Evolutionary conservation across 2,888 invertebrate species (phyloP).

Genomic region (Acrobasis repandana): DNA sequence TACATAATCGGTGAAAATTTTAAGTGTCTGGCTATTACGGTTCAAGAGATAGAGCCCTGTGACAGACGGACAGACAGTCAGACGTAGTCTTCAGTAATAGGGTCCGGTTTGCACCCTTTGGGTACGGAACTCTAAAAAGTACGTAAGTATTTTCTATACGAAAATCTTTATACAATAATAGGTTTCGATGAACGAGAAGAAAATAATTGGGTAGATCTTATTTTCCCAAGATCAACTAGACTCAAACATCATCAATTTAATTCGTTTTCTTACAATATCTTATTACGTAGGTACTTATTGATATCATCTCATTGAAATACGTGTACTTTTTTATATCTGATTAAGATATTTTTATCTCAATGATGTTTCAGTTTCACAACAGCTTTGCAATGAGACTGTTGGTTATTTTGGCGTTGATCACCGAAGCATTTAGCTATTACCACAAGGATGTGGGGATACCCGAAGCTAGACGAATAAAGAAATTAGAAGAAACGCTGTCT

Average conservation of each 20-base stretch:
- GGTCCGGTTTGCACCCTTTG: no score
- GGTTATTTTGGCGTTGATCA: slow-evolving; percentile 9
- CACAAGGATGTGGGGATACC: slow-evolving; percentile 28
- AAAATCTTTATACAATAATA: no score
- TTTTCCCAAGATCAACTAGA: background rate
- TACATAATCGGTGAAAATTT: no score
- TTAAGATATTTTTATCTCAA: background rate
- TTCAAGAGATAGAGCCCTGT: no score
- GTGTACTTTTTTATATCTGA: slow-evolving; percentile 10
- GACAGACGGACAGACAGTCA: no score
- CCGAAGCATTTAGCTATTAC: slow-evolving; percentile 19
- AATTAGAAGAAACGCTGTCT: slow-evolving; percentile 11
- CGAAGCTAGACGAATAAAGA: slow-evolving; percentile 24
- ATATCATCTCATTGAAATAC: slow-evolving; percentile 1
- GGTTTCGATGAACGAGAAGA: background rate
- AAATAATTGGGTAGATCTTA: background rate
- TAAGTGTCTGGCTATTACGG: no score
- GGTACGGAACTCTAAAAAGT: no score
- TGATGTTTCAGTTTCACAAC: slow-evolving; percentile 1
- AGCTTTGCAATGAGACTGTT: slow-evolving; percentile 24
- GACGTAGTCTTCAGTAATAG: no score
- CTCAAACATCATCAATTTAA: background rate
- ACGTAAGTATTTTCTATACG: no score
- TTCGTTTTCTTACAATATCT: background rate
- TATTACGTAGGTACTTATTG: background rate